A percentile compares a stretch with the other conserved stretches of the same genome.
Evolutionary conservation across 1,140 invertebrate genomes (phyloP).

Genomic region (Heliconius hermathena): DNA sequence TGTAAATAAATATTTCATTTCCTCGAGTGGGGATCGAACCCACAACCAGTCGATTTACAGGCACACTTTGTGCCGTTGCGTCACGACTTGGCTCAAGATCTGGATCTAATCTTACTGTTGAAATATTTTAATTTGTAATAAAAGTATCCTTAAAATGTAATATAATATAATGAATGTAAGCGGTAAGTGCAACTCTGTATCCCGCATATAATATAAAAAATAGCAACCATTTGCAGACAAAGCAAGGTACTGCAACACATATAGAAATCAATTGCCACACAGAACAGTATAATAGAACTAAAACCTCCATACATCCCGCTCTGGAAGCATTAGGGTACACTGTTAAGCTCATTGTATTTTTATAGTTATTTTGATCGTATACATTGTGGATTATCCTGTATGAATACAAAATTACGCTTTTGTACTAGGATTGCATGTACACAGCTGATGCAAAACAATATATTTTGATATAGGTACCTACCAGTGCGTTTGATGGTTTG

Average conservation of each 20-base stretch:
- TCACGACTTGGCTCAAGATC: too few relatives aligned
- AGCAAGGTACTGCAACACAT: neutral
- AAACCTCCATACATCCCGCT: constrained; percentile 12
- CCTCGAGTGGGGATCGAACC: too few relatives aligned
- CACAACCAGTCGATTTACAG: too few relatives aligned
- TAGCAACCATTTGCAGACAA: neutral
- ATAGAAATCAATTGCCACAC: constrained; percentile 7
- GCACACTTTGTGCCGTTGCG: too few relatives aligned
- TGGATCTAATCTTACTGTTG: neutral
- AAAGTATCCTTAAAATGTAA: too few relatives aligned
- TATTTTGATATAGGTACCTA: neutral
- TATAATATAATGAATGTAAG: too few relatives aligned
- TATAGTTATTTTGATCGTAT: constrained; percentile 15
- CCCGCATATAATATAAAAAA: neutral
- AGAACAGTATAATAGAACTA: neutral
- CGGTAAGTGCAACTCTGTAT: too few relatives aligned
- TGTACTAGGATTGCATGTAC: constrained; percentile 1
- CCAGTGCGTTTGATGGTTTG: neutral
- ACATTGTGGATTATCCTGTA: constrained; percentile 10
- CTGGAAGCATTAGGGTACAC: constrained; percentile 1
- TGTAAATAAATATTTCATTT: too few relatives aligned
- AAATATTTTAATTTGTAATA: too few relatives aligned
- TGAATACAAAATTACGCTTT: constrained; percentile 11
- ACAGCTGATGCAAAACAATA: constrained; percentile 8
- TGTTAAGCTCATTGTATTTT: constrained; percentile 3